Evolutionary conservation across 2,888 invertebrate species (phyloP).

Genomic region (Theristus sp.): DNA sequence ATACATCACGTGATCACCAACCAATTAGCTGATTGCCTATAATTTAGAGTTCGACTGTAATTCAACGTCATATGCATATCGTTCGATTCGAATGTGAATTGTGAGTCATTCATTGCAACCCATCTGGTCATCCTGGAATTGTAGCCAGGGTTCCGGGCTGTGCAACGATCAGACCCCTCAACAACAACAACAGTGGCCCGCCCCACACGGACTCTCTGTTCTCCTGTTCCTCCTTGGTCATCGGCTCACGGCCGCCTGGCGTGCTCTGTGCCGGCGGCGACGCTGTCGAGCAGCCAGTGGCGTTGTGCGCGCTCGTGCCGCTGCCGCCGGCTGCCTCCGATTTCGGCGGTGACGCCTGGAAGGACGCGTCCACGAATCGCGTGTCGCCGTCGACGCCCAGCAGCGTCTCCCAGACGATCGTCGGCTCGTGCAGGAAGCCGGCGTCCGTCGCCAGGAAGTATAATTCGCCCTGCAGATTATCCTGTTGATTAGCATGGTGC

Average conservation of each 20-base stretch:
- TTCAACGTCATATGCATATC: too few relatives aligned
- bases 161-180: too few relatives aligned
- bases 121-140: too few relatives aligned
- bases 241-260: background rate
- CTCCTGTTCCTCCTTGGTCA: conserved; percentile 1
- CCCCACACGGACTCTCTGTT: background rate
- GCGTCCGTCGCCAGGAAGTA: conserved; percentile 41
- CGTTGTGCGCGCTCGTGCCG: background rate
- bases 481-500: conserved; percentile 2
- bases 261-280: background rate
- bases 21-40: too few relatives aligned
- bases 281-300: background rate
- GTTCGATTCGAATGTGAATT: too few relatives aligned
- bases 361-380: conserved; percentile 38
- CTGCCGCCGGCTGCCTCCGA: too few relatives aligned
- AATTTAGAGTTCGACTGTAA: too few relatives aligned
- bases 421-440: conserved; percentile 37
- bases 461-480: conserved; percentile 34
- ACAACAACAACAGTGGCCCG: too few relatives aligned
- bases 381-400: conserved; percentile 40
- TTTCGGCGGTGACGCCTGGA: conserved; percentile 19
- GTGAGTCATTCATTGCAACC: too few relatives aligned
- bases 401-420: conserved; percentile 42
- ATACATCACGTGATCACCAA: too few relatives aligned
- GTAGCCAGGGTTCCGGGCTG: too few relatives aligned